Evolutionary conservation across 37 sponge, comb jelly and placozoan species (phyloP).

Genomic region (Corticium candelabrum): DNA sequence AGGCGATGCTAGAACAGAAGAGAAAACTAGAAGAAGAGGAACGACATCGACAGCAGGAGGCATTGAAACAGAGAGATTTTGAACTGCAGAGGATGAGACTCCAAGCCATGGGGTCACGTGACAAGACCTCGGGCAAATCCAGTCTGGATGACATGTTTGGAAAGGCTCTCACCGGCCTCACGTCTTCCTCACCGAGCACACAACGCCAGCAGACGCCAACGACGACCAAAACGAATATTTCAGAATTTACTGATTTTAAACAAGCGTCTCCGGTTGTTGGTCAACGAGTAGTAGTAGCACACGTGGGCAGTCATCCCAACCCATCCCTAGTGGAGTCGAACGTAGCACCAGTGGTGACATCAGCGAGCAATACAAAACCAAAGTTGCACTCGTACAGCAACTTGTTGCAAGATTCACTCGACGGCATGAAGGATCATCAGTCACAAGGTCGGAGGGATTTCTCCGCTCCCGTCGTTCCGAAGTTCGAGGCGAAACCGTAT

Average conservation of each 20-base stretch:
- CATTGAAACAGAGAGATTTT: background rate
- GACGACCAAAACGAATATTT: no score
- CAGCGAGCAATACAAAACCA: no score
- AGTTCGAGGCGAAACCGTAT: background rate
- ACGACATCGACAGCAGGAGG: background rate
- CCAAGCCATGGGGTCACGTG: background rate
- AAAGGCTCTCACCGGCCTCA: background rate
- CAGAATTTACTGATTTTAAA: background rate
- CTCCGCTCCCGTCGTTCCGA: background rate
- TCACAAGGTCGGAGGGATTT: background rate
- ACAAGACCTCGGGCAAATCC: background rate
- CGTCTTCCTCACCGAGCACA: background rate
- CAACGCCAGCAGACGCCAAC: no score
- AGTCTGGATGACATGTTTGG: background rate
- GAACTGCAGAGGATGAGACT: background rate
- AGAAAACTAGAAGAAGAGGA: background rate
- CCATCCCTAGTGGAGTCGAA: no score
- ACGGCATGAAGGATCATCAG: background rate
- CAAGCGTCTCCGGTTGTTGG: conserved; percentile 1
- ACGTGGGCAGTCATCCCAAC: no score
- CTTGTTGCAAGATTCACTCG: background rate
- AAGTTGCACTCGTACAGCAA: background rate
- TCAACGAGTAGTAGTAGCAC: background rate
- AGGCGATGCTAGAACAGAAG: background rate
- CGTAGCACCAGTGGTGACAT: no score